Base-by-base conservation (phyloP, 2,888 invertebrate species). In the Euproctis similis region DNA sequence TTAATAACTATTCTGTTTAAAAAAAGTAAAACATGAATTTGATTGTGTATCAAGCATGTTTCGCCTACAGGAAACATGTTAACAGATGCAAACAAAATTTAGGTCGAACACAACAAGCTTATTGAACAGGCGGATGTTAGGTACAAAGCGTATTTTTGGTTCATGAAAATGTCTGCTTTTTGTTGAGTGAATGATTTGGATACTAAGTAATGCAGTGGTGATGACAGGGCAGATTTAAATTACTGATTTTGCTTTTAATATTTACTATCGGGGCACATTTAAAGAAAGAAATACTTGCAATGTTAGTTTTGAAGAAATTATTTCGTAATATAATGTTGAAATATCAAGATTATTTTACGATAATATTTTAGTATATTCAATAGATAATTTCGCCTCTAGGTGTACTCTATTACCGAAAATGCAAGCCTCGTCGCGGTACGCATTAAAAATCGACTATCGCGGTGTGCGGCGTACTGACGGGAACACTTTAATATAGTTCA, bases 321-420 rank as follows among this genome's bases (percentile, higher is more conserved):
- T n/a, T n/a, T n/a, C n/a, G n/a, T n/a, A n/a, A n/a, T n/a, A n/a
- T n/a, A n/a, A n/a, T n/a, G n/a, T n/a, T n/a, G n/a, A n/a, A n/a
- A n/a, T n/a, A n/a, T n/a, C n/a, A n/a, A n/a, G n/a, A n/a, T n/a
- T n/a, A n/a, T n/a, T n/a, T n/a, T n/a, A n/a, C n/a, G n/a, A n/a
- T n/a, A n/a, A n/a, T n/a, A n/a, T n/a, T n/a, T n/a, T n/a, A n/a
- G n/a, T n/a, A n/a, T n/a, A n/a, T n/a, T n/a, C 5, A 8, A 24
- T 14, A 2, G 11, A 12, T 2, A 17, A 10, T 11, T 25, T 26
- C 26, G 20, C 31, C 26, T 33, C 17, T 37, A 44, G 40, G 42
- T 59, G 62, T 66, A 57, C 70, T 58, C 65, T 67, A 70, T 76
- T 70, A 66, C 69, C 73, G 62, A 75, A 76, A 73, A 69, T 72